A percentile compares a stretch with the other conserved stretches of the same genome.
These are phyloP conservation scores for Patella pellucida DNA, from an alignment of 2,888 invertebrate species.

Conservation along the genomic window DNA sequence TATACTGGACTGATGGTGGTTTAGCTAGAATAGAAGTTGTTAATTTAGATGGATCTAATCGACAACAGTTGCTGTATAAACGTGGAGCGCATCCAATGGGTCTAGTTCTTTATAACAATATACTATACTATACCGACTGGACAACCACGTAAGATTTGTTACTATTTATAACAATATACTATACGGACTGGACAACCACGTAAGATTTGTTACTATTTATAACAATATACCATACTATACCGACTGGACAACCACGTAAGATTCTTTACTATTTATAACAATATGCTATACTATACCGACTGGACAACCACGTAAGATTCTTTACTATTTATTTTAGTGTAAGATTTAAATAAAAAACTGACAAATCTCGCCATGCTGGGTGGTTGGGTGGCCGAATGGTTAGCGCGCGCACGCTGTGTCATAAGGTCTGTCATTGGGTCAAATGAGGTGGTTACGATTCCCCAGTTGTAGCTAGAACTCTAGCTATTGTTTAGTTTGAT, in stretches of 20 bases:
- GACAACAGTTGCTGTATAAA: slow-evolving; percentile 26
- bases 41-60: slow-evolving; percentile 45
- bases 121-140: slow-evolving; percentile 58
- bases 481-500: too few species aligned
- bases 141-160: slow-evolving; percentile 34
- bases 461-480: neutral
- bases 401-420: too few species aligned
- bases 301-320: slow-evolving; percentile 44
- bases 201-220: slow-evolving; percentile 39
- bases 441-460: neutral
- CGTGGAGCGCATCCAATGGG: slow-evolving; percentile 47
- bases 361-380: too few species aligned
- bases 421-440: too few species aligned
- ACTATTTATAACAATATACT: slow-evolving; percentile 36
- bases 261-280: slow-evolving; percentile 33
- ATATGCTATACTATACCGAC: slow-evolving; percentile 52
- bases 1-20: slow-evolving; percentile 59
- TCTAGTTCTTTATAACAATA: slow-evolving; percentile 39
- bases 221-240: slow-evolving; percentile 49
- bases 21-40: slow-evolving; percentile 44
- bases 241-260: slow-evolving; percentile 50
- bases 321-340: neutral
- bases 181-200: slow-evolving; percentile 52
- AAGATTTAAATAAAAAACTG: too few species aligned
- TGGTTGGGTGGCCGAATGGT: too few species aligned